Conservation (phyloP, 2,113 vertebrate species). For the Andinoacara biseriatus region DNA sequence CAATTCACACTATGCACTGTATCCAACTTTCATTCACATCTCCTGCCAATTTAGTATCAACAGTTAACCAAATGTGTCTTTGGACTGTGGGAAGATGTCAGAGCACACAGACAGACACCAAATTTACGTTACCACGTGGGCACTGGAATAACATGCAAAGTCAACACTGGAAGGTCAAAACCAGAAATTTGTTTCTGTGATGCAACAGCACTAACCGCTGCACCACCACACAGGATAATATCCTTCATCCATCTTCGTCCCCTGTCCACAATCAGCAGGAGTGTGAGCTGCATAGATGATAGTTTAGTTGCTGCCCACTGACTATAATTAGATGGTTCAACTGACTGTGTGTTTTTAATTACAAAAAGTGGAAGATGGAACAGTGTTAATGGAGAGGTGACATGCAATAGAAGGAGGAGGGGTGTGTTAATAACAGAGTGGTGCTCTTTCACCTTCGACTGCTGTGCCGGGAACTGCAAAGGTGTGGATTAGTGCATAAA, state of each 20-base stretch:
- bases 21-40: background rate
- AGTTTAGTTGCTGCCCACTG: slow-evolving; percentile 12
- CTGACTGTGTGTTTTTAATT: slow-evolving; percentile 36
- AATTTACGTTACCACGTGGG: background rate
- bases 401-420: background rate
- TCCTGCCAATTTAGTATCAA: background rate
- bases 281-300: slow-evolving; percentile 26
- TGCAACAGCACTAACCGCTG: background rate
- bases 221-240: background rate
- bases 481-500: slow-evolving; percentile 1
- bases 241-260: slow-evolving; percentile 28
- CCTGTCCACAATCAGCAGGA: slow-evolving; percentile 23
- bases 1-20: background rate
- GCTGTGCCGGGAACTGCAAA: background rate
- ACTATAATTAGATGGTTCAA: slow-evolving; percentile 55
- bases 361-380: slow-evolving; percentile 9
- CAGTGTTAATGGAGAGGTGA: slow-evolving; percentile 18
- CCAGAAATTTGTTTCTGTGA: background rate
- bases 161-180: slow-evolving; percentile 1
- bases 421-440: background rate
- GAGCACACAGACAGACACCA: background rate
- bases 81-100: background rate
- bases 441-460: background rate
- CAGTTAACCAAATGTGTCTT: background rate
- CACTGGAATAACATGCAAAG: background rate